Evolutionary conservation across 2,888 invertebrate species (phyloP).

Genomic region (Alloplasta piceator): DNA sequence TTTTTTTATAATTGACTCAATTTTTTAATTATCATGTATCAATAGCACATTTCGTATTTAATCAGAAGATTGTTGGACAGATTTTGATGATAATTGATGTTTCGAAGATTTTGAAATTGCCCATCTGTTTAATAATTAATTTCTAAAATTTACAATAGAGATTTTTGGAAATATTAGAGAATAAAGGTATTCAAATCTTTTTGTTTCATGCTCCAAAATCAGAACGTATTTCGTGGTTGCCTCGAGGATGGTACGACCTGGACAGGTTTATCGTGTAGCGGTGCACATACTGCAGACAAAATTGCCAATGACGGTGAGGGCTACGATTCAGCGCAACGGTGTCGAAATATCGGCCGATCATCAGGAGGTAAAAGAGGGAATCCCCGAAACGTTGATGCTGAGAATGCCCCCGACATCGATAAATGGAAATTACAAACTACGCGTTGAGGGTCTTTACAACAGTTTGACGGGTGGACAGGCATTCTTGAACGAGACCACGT

Average conservation of each 20-base stretch:
- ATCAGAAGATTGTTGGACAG: no score
- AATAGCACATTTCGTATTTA: no score
- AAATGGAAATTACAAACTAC: constrained; percentile 92
- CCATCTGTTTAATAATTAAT: no score
- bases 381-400: constrained; percentile 95
- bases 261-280: constrained; percentile 94
- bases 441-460: constrained; percentile 92
- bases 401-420: constrained; percentile 94
- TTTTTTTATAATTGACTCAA: no score
- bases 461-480: constrained; percentile 93
- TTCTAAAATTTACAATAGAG: no score
- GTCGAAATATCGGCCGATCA: constrained; percentile 94
- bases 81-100: no score
- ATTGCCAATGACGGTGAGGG: constrained; percentile 92
- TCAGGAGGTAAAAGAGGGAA: constrained; percentile 92
- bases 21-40: no score
- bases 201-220: constrained; percentile 57
- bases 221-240: constrained; percentile 97
- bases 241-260: constrained; percentile 95
- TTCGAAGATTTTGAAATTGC: no score
- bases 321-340: constrained; percentile 95
- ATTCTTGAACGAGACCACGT: constrained; percentile 93
- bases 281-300: constrained; percentile 92
- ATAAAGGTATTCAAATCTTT: no score
- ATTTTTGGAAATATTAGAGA: no score